Conservation (phyloP, 1,140 invertebrate species). For the Orius laevigatus region DNA sequence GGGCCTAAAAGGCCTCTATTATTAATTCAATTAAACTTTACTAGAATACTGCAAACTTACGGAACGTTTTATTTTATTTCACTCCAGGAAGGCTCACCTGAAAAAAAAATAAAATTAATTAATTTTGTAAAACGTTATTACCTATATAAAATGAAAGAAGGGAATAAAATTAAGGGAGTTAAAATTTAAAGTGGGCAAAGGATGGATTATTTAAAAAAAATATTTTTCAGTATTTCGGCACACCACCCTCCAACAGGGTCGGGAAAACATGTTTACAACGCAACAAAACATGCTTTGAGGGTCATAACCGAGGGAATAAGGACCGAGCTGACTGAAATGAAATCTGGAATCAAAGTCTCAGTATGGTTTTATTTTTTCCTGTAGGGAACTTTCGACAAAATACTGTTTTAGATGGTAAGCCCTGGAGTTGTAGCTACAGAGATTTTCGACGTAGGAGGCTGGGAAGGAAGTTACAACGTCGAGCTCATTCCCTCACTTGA, state of each 20-base stretch:
- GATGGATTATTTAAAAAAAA: neutral
- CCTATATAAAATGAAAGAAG: no score
- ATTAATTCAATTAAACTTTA: no score
- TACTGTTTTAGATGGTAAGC: conserved; percentile 1
- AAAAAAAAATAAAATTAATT: no score
- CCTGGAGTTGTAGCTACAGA: conserved; percentile 7
- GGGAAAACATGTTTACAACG: conserved; percentile 19
- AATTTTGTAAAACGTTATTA: no score
- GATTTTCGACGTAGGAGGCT: conserved; percentile 8
- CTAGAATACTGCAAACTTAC: no score
- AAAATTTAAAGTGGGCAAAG: no score
- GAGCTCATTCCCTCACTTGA: conserved; percentile 20
- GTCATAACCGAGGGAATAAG: conserved; percentile 40
- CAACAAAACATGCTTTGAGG: conserved; percentile 39
- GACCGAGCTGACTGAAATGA: conserved; percentile 34
- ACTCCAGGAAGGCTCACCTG: no score
- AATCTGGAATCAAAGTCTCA: conserved; percentile 38
- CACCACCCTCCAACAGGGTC: neutral
- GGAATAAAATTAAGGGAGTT: no score
- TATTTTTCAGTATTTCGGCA: conserved; percentile 1
- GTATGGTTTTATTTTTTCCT: conserved; percentile 23
- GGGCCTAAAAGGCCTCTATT: no score
- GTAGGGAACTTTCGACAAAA: no score
- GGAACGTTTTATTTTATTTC: no score
- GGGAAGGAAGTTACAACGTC: neutral